A percentile compares a stretch with the other conserved stretches of the same genome.
phyloP scores from a whole-genome alignment of 2,113 vertebrate genomes.

The Lophura nycthemera region DNA sequence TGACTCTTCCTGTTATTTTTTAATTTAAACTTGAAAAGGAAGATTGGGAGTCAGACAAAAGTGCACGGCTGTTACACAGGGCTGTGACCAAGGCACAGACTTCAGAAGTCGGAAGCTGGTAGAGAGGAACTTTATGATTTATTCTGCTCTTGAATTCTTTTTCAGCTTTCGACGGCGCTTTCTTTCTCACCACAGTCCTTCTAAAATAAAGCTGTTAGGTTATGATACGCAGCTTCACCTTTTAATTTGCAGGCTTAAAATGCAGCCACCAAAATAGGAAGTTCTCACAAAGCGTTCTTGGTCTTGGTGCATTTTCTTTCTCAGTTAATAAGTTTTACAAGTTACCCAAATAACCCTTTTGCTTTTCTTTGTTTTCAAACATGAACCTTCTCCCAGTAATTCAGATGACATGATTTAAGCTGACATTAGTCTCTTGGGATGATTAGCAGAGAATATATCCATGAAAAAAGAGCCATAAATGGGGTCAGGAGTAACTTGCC shows the following conservation, averaged over 20 bases:
- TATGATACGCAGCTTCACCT: background rate
- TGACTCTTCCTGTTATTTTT: constrained; percentile 48
- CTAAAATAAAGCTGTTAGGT: background rate
- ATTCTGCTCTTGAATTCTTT: background rate
- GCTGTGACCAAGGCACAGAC: background rate
- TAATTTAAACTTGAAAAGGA: constrained; percentile 30
- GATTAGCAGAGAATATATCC: constrained; percentile 34
- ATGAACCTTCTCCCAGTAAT: constrained; percentile 20
- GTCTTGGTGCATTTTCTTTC: background rate
- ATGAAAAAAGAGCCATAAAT: constrained; percentile 5
- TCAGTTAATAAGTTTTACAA: background rate
- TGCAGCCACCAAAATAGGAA: background rate
- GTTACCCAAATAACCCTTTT: background rate
- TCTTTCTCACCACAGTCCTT: background rate
- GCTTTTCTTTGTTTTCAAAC: constrained; percentile 32
- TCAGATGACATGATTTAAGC: constrained; percentile 49
- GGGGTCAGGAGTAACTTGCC: constrained; percentile 2
- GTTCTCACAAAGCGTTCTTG: background rate
- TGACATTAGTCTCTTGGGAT: constrained; percentile 40
- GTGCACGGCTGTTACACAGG: background rate
- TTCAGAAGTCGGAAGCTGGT: constrained; percentile 14
- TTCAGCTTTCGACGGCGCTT: background rate
- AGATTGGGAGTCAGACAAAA: background rate
- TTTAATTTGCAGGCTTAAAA: constrained; percentile 2
- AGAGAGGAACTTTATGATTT: background rate